These are phyloP conservation scores for Odocoileus hemionus DNA, from an alignment of 2,113 vertebrate species.

Conservation along the genomic window DNA sequence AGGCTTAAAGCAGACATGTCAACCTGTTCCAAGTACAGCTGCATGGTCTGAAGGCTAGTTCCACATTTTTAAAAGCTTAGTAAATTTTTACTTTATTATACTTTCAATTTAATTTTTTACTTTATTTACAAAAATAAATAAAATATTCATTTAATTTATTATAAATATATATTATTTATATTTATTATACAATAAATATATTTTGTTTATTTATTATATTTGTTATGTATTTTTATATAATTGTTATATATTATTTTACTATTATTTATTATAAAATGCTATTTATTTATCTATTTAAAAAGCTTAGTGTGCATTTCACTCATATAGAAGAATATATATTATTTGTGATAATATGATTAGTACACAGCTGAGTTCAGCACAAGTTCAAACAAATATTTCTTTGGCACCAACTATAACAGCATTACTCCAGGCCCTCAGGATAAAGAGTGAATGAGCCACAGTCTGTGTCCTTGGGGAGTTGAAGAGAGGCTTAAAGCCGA, in stretches of 20 bases:
- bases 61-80: not conserved
- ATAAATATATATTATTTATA: not conserved
- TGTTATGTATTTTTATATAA: not conserved
- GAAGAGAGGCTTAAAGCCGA: not conserved
- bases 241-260: not conserved
- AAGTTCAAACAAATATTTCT: not conserved
- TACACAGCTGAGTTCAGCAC: not conserved
- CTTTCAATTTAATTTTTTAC: not conserved
- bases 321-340: not conserved
- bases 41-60: not conserved
- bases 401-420: not conserved
- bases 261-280: not conserved
- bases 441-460: not conserved
- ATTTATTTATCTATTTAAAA: not conserved
- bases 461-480: not conserved
- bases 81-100: not conserved
- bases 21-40: not conserved
- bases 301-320: not conserved
- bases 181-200: too few relatives aligned
- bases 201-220: not conserved
- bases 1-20: not conserved
- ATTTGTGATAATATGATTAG: not conserved
- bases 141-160: not conserved
- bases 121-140: not conserved
- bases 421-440: not conserved